Evolutionary conservation across 2,113 vertebrate species (phyloP).

Genomic region (Aix galericulata): DNA sequence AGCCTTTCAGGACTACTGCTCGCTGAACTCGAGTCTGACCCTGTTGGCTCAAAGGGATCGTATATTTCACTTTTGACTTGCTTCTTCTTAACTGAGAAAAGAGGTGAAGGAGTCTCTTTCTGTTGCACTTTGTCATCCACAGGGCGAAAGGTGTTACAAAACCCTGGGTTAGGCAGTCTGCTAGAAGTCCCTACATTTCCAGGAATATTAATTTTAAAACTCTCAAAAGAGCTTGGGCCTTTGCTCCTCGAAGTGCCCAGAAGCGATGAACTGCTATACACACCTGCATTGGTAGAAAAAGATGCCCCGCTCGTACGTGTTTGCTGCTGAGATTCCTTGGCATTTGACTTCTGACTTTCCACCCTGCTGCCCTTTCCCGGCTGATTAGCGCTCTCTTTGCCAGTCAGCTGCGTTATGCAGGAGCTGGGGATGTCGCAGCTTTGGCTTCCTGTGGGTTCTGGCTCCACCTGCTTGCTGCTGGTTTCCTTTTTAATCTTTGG

Average conservation of each 20-base stretch:
- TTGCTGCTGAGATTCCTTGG: slow-evolving; percentile 69
- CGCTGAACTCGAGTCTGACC: slow-evolving; percentile 87
- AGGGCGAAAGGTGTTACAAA: slow-evolving; percentile 75
- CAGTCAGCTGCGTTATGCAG: slow-evolving; percentile 85
- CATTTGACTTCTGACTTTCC: slow-evolving; percentile 72
- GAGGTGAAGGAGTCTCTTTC: slow-evolving; percentile 62
- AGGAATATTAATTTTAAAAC: slow-evolving; percentile 91
- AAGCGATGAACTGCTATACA: slow-evolving; percentile 9
- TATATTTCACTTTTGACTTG: slow-evolving; percentile 87
- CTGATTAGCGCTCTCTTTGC: slow-evolving; percentile 76
- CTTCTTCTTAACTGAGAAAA: slow-evolving; percentile 76
- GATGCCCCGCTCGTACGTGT: slow-evolving; percentile 1
- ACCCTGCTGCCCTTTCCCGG: slow-evolving; percentile 21
- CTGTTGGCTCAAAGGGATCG: slow-evolving; percentile 94
- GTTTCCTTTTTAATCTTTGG: slow-evolving; percentile 89
- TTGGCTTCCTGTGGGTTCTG: slow-evolving; percentile 18
- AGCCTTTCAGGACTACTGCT: slow-evolving; percentile 79
- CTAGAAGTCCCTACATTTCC: slow-evolving; percentile 84
- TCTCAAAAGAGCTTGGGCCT: slow-evolving; percentile 76
- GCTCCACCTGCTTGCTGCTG: slow-evolving; percentile 3
- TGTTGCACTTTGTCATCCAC: slow-evolving; percentile 77
- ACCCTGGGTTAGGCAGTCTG: slow-evolving; percentile 74
- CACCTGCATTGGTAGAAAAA: slow-evolving; percentile 58
- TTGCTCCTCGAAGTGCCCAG: slow-evolving; percentile 61
- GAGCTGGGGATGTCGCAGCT: slow-evolving; percentile 75